phyloP scores from a whole-genome alignment of 2,113 vertebrate genomes.

The Cyprinodon brontotheroides region DNA sequence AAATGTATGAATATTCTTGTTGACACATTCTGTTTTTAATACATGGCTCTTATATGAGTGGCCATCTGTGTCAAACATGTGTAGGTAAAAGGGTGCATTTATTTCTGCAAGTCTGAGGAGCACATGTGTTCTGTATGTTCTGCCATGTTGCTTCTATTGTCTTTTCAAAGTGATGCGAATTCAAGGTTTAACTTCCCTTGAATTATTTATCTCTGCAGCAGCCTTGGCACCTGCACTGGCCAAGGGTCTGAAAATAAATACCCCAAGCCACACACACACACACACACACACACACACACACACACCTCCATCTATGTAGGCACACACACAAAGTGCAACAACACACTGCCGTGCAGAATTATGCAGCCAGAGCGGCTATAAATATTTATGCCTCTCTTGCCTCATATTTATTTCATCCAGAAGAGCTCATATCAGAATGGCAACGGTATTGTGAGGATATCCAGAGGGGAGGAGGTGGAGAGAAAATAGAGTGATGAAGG shows the following conservation, averaged over 20 bases:
- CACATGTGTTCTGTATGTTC: slow-evolving; percentile 10
- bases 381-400: slow-evolving; percentile 73
- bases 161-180: slow-evolving; percentile 67
- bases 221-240: slow-evolving; percentile 47
- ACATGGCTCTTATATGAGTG: slow-evolving; percentile 23
- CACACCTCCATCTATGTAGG: slow-evolving; percentile 25
- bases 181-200: slow-evolving; percentile 65
- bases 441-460: slow-evolving; percentile 55
- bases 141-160: slow-evolving; percentile 42
- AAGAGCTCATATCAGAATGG: slow-evolving; percentile 65
- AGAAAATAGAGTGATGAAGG: slow-evolving; percentile 14
- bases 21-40: slow-evolving; percentile 15
- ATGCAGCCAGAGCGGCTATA: slow-evolving; percentile 64
- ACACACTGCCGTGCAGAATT: slow-evolving; percentile 50
- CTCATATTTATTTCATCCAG: slow-evolving; percentile 77
- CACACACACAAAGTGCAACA: slow-evolving; percentile 25
- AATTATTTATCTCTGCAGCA: slow-evolving; percentile 73
- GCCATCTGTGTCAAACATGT: slow-evolving; percentile 19
- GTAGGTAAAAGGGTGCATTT: slow-evolving; percentile 12
- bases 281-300: not conserved
- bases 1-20: slow-evolving; percentile 22
- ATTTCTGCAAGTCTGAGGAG: slow-evolving; percentile 11
- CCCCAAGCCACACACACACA: not conserved
- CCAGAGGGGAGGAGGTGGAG: slow-evolving; percentile 28
- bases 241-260: slow-evolving; percentile 48